phyloP scores from a whole-genome alignment of 2,888 invertebrate species.

The Busseola fusca region DNA sequence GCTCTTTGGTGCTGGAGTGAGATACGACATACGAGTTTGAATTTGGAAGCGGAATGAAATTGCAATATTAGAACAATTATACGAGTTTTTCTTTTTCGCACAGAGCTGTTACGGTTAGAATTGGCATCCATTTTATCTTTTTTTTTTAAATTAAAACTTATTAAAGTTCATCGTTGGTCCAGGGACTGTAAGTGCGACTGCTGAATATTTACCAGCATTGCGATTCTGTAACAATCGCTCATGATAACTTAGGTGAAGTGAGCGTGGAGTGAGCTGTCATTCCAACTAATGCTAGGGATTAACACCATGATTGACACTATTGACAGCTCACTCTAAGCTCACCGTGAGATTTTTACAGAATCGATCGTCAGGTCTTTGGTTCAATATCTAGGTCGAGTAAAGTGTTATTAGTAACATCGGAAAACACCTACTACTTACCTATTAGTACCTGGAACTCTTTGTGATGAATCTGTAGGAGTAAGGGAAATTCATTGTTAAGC shows the following conservation, averaged over 20 bases:
- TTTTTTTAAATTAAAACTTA: not conserved
- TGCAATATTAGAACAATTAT: constrained; percentile 81
- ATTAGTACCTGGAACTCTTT: not conserved
- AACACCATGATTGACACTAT: too few species aligned
- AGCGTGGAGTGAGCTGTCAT: too few species aligned
- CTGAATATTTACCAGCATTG: too few species aligned
- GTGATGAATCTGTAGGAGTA: too few species aligned
- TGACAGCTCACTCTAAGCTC: too few species aligned
- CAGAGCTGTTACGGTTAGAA: constrained; percentile 59
- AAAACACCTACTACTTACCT: not conserved
- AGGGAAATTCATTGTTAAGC: too few species aligned
- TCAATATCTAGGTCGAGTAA: not conserved
- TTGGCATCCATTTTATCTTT: constrained; percentile 34
- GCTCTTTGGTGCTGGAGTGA: constrained; percentile 59
- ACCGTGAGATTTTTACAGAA: too few species aligned
- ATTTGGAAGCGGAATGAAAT: constrained; percentile 68
- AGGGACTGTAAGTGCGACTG: not conserved
- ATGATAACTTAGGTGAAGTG: too few species aligned
- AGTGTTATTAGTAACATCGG: not conserved
- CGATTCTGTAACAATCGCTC: too few species aligned
- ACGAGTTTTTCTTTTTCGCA: constrained; percentile 72
- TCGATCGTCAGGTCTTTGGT: not conserved
- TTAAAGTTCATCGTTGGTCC: not conserved
- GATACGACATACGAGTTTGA: constrained; percentile 57
- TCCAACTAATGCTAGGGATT: too few species aligned